Base-by-base conservation (phyloP, 2,797 vertebrate species). In the Falco columbarius region DNA sequence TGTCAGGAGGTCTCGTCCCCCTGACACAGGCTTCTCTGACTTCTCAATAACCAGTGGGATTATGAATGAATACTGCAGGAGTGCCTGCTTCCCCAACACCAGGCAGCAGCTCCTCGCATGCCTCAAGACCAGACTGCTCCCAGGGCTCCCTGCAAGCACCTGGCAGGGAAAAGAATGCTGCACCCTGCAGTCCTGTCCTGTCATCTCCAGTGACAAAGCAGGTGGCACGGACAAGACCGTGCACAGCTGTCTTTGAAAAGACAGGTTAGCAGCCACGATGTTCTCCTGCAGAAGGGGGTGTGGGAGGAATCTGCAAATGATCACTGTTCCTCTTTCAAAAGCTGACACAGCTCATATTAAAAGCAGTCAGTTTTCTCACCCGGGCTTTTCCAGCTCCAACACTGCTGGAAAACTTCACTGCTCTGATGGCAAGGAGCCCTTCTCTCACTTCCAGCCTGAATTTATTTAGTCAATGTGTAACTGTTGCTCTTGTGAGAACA, bases 81-180 rank as follows among this genome's bases (percentile, higher is more conserved):
- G 3, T 2, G 3, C 4, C 12, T 18, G 14, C n/a, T 59, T 71
- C n/a, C 11, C 13, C 9, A 62, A 4, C 9, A 8, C 6, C 0
- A 1, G 10, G 18, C 2, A 1, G 3, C 40, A 68, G 15, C 29
- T 42, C 47, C 34, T 30, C 9, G 15, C 4, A 3, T 21, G 12
- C 38, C 46, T 52, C 10, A 4, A 38, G 40, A 66, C 9, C 10
- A 42, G 44, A 20, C 16, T 8, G n/a, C 18, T 72, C 10, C 23
- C 0, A 0, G 9, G 12, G 51, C 40, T 87, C 29, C 36, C 1
- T 2, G 42, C 6, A 34, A 49, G 54, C 46, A 85, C 18, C 11
- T 6, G 66, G 15, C 1, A 7, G n/a, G 22, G 16, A 76, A 8
- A 29, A 44, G 5, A 81, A 38, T 0, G 11, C 1, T 10, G 14